These are phyloP conservation scores for Archips crataeganus DNA, from an alignment of 2,888 invertebrate genomes.

Conservation along the genomic window DNA sequence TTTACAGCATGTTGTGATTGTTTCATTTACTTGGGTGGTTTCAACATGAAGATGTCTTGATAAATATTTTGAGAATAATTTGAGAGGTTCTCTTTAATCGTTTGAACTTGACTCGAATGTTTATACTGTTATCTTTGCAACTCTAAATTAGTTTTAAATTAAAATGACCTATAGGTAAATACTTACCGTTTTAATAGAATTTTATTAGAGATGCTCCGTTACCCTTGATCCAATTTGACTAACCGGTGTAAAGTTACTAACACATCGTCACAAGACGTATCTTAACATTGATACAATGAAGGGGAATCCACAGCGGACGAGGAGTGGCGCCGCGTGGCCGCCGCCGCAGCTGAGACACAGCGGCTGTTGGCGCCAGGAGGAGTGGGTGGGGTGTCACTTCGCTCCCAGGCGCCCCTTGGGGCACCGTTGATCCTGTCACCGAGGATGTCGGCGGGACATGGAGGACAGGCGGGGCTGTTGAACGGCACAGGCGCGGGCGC, in stretches of 20 bases:
- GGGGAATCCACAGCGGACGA: constrained; percentile 89
- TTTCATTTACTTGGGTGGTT: constrained; percentile 72
- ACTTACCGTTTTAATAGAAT: background rate
- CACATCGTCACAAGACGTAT: constrained; percentile 39
- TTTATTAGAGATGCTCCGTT: constrained; percentile 13
- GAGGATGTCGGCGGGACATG: constrained; percentile 93
- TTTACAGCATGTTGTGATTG: constrained; percentile 75
- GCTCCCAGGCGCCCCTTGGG: constrained; percentile 92
- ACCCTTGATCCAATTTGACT: constrained; percentile 31
- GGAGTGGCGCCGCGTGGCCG: constrained; percentile 94
- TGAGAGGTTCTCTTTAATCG: constrained; percentile 1
- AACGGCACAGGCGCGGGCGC: constrained; percentile 77
- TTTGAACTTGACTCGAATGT: background rate
- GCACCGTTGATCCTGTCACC: constrained; percentile 97
- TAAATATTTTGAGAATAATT: constrained; percentile 1
- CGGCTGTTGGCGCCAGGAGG: constrained; percentile 88
- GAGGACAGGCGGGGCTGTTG: constrained; percentile 90
- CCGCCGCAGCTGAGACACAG: constrained; percentile 93
- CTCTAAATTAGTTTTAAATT: background rate
- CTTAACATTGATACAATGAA: constrained; percentile 78
- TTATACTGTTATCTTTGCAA: constrained; percentile 22
- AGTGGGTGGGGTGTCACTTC: constrained; percentile 86
- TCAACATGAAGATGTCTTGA: constrained; percentile 49
- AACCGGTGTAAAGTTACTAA: constrained; percentile 41
- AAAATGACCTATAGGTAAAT: background rate